These are phyloP conservation scores for Plutella xylostella DNA, from an alignment of 2,888 invertebrate genomes.

Conservation along the genomic window DNA sequence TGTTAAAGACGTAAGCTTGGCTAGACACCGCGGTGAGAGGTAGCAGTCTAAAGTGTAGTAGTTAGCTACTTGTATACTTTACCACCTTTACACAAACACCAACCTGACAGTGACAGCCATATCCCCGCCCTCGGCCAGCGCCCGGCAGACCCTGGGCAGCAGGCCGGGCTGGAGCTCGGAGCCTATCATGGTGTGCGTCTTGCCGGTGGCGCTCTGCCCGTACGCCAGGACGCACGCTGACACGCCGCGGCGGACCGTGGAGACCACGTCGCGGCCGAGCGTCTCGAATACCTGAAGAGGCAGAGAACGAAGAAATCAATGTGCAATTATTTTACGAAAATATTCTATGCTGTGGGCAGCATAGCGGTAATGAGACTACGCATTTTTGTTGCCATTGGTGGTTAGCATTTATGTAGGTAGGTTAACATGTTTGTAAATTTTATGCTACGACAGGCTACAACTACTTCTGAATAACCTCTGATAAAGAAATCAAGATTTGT, in stretches of 20 bases:
- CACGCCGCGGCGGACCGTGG: slow-evolving; percentile 71
- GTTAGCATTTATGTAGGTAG: too few species aligned
- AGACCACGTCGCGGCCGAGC: slow-evolving; percentile 74
- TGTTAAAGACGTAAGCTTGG: too few species aligned
- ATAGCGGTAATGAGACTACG: too few species aligned
- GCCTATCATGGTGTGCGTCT: slow-evolving; percentile 85
- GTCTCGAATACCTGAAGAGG: slow-evolving; percentile 73
- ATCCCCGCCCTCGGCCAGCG: slow-evolving; percentile 30
- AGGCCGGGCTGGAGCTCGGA: slow-evolving; percentile 48
- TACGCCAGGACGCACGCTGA: slow-evolving; percentile 80
- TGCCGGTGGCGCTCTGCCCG: slow-evolving; percentile 82
- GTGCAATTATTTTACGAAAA: background rate
- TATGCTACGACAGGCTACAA: too few species aligned
- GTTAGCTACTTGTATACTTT: background rate
- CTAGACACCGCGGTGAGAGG: too few species aligned
- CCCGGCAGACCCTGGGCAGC: slow-evolving; percentile 49
- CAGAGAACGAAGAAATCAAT: background rate
- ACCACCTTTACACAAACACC: slow-evolving; percentile 6
- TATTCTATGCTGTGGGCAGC: too few species aligned
- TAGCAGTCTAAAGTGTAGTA: too few species aligned
- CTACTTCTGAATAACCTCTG: too few species aligned
- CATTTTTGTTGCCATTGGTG: too few species aligned
- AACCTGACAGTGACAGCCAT: slow-evolving; percentile 50
- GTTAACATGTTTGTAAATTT: too few species aligned
- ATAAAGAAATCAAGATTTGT: too few species aligned